These are phyloP conservation scores for Caradrina clavipalpis DNA, from an alignment of 2,888 invertebrate genomes.

Conservation along the genomic window DNA sequence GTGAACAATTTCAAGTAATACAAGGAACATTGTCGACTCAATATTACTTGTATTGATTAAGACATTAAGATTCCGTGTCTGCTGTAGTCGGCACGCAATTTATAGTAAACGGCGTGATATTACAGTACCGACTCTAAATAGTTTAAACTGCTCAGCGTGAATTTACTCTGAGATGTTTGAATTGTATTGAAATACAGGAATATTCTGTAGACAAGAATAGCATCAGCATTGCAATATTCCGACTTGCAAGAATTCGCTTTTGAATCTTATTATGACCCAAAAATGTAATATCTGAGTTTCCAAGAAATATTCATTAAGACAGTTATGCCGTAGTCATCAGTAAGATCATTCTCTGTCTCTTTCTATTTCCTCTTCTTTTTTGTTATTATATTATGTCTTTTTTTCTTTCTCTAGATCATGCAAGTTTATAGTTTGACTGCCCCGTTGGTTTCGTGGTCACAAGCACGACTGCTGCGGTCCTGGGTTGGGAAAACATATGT, in stretches of 20 bases:
- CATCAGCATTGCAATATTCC: not conserved
- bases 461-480: no score
- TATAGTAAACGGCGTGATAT: constrained; percentile 30
- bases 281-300: not conserved
- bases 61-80: constrained; percentile 50
- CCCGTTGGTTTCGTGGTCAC: no score
- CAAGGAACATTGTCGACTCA: constrained; percentile 21
- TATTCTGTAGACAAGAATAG: not conserved
- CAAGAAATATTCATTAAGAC: no score
- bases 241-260: not conserved
- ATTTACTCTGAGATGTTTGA: constrained; percentile 8
- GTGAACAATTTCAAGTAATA: constrained; percentile 10
- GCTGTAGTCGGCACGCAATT: constrained; percentile 34
- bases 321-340: no score
- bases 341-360: no score
- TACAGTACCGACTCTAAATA: constrained; percentile 30
- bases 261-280: no score
- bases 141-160: constrained; percentile 8
- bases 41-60: constrained; percentile 50
- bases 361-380: no score
- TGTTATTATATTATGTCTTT: no score
- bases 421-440: no score
- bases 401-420: no score
- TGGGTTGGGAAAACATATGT: no score
- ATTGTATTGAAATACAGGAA: not conserved